Evolutionary conservation across 2,797 vertebrate genomes (phyloP), one percentile per base, ranked within the genome.

Genomic region (Cercopithecus hamlyni): DNA sequence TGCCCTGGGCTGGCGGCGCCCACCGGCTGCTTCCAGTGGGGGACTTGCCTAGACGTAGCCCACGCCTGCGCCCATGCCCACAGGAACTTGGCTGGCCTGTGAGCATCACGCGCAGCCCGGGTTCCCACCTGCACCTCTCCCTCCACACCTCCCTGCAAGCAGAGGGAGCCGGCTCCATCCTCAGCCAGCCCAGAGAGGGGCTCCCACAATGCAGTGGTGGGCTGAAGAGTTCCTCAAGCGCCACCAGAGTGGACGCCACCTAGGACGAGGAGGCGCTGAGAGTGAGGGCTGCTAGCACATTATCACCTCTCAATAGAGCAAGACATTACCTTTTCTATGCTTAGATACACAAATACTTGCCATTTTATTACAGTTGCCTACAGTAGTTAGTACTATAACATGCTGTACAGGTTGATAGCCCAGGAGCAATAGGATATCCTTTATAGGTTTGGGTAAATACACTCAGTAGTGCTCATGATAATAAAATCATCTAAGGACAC

Each of bases 1-100:
- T 50, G 48, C 48, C 48, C 48, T 17, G 14, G 48, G 48, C 15
- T 50, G 15, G 48, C 1, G 1, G 48, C 48, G 0, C 4, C 1
- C 0, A 15, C 15, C 0, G 0, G 48, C 15, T 50, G 48, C 48
- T 50, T 50, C 15, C 0, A 50, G 48, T 50, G 4, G 0, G 15
- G 48, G 48, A 15, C 15, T 4, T 50, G 15, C 48, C 15, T 15
- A 50, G 48, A 17, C 48, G 15, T 15, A 50, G 14, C 15, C 48
- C 15, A 4, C 0, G 15, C 15, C 48, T 0, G 15, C 1, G 1
- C 48, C 48, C 48, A 50, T 50, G 48, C 48, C 48, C 15, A 50
- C 4, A 5, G 48, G 48, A 50, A 50, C 48, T 50, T 50, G 48
- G 48, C 48, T 50, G 48, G 48, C 15, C 48, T 50, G 15, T 50